Evolutionary conservation across 2,797 vertebrate species (phyloP), one percentile per base, ranked within the genome.

Genomic region (Premnoplex brunnescens): DNA sequence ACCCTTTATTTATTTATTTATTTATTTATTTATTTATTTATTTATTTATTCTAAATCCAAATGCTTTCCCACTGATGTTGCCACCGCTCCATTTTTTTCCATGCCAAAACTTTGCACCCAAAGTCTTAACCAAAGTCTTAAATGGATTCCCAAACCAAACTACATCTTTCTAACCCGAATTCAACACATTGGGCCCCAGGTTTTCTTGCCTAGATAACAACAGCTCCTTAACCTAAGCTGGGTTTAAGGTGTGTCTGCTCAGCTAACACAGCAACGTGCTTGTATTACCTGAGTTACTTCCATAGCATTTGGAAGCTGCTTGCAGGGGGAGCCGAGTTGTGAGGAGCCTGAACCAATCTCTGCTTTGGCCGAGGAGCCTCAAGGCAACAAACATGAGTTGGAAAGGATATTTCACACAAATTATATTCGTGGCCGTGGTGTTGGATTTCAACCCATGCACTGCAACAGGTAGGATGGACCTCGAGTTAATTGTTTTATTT

Each of bases 231-330:
- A 85, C n/a, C 55, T 24, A 27, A 84, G 64, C 84, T 87, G 81
- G 78, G 26, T 95, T 96, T 95, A 96, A 97, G 96, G 96, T 94
- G 96, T 96, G 96, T 95, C 89, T 41, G 83, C 94, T 95, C 88
- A 88, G 93, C 94, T 95, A 94, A 96, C 95, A 93, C 74, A 88
- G 79, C 92, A 90, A 94, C 96, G 32, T 75, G 93, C 93, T 66
- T 94, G 76, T 46, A 87, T 68, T 95, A 58, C 95, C 89, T 14
- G 56, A 94, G 90, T 85, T 71, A 94, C 86, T 87, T 93, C 92
- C 92, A 96, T 79, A 96, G 93, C 93, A 92, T 36, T 96, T 96
- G 95, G 95, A 92, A 94, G 93, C 85, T 72, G 84, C 93, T 91
- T 77, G 68, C 93, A 88, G 86, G 85, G 71, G 82, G 41, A 88